Conservation (phyloP, 2,797 vertebrate species). For the Chanos chanos region DNA sequence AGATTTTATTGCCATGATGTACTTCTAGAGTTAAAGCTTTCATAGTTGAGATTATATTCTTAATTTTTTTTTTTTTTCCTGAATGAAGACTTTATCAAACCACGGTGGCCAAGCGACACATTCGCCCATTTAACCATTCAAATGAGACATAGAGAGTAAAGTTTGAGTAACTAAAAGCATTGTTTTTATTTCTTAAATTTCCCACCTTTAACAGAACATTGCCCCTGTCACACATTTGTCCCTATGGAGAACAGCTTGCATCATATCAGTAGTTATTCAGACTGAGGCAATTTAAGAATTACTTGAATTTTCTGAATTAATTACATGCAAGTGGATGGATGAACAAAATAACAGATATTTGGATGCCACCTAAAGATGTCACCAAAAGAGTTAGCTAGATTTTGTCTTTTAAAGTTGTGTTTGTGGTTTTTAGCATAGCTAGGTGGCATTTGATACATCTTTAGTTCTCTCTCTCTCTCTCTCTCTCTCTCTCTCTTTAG, state of each 20-base stretch:
- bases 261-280: not conserved
- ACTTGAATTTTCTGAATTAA: slow-evolving; percentile 24
- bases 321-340: slow-evolving; percentile 28
- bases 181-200: too few species aligned
- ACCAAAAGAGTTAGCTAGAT: slow-evolving; percentile 14
- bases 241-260: not conserved
- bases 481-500: not conserved
- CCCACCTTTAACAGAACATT: too few species aligned
- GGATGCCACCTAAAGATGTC: not conserved
- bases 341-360: slow-evolving; percentile 34
- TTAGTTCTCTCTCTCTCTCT: slow-evolving; percentile 21
- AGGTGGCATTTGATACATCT: slow-evolving; percentile 26
- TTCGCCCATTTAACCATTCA: too few species aligned
- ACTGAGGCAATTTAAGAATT: slow-evolving; percentile 4
- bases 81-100: too few species aligned
- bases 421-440: slow-evolving; percentile 25
- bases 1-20: not conserved
- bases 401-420: slow-evolving; percentile 20
- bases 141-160: too few species aligned
- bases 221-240: too few species aligned
- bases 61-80: too few species aligned
- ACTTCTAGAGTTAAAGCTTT: too few species aligned
- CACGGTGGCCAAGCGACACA: too few species aligned
- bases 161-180: too few species aligned
- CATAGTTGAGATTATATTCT: too few species aligned